Evolutionary conservation across 2,888 invertebrate genomes (phyloP), one percentile per base, ranked within the genome.

Genomic region (Troides aeacus): DNA sequence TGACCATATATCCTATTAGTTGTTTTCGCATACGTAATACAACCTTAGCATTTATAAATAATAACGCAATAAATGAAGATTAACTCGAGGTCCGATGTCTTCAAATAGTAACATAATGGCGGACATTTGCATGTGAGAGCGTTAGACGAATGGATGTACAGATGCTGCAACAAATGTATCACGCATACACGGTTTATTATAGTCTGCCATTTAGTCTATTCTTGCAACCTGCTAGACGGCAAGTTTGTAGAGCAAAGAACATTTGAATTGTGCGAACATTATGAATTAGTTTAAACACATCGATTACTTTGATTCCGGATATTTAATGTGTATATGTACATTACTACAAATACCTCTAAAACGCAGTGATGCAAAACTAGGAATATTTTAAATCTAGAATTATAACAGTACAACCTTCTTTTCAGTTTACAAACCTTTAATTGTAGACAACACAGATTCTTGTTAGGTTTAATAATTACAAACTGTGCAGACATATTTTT

Each of bases 191-290:
- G 56, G 78, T 76, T 80, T 84, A 85, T 81, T 81, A 81, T 81
- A 77, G 81, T 77, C 75, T 80, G 81, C 79, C 83, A 84, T 83
- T 82, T 81, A 77, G 76, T 82, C 81, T 85, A 84, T 84, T 85
- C 76, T 77, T 76, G 80, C 78, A 73, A 73, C 72, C 65, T 73
- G 75, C 77, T 78, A 84, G 82, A 58, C 70, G 60, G 50, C 30
- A n/a, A 50, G 18, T 62, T 50, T 24, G 46, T 59, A 60, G 21
- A 64, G 56, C 61, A 64, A 59, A 59, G 50, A 46, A 50, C 50
- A 39, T 62, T 62, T 12, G 4, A 62, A 24, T 53, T 63, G 23
- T 62, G n/a, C 17, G 23, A 21, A 21, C 21, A 39, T 30, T 59
- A 30, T 18, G 24, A 30, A 15, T 24, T 17, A 18, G 10, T 24